A percentile compares a stretch with the other conserved stretches of the same genome.
phyloP scores from a whole-genome alignment of 2,888 invertebrate genomes.

The Morpho achilles region DNA sequence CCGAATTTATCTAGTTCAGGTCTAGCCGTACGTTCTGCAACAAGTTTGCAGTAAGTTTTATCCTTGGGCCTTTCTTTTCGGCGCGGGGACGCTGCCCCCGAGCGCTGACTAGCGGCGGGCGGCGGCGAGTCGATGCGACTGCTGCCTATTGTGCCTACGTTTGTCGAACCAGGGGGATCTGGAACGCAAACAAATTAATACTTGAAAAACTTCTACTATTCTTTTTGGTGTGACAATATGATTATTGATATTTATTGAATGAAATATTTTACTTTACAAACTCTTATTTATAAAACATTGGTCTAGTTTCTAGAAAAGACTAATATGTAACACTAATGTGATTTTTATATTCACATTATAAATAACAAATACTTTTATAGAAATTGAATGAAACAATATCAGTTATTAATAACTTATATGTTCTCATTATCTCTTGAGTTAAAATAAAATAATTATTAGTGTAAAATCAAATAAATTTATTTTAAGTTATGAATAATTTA shows the following conservation, averaged over 20 bases:
- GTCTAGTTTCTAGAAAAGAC: too few species aligned
- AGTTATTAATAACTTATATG: too few species aligned
- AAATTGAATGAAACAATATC: too few species aligned
- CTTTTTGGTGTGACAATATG: not conserved
- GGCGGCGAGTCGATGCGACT: slow-evolving; percentile 55
- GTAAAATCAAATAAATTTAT: slow-evolving; percentile 26
- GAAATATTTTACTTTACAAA: not conserved
- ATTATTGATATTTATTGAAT: not conserved
- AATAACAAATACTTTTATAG: too few species aligned
- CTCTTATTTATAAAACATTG: too few species aligned
- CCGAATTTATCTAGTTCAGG: slow-evolving; percentile 56
- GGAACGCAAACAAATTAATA: slow-evolving; percentile 37
- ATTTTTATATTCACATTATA: too few species aligned
- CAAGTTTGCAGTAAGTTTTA: slow-evolving; percentile 78
- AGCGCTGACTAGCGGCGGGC: slow-evolving; percentile 39
- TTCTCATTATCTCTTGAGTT: slow-evolving; percentile 7
- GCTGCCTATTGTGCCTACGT: slow-evolving; percentile 81
- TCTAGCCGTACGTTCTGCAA: slow-evolving; percentile 63
- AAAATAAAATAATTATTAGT: slow-evolving; percentile 27
- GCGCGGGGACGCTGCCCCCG: slow-evolving; percentile 50
- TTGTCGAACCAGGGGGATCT: slow-evolving; percentile 83
- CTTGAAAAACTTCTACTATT: not conserved
- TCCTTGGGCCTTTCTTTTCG: slow-evolving; percentile 67
- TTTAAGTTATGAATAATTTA: slow-evolving; percentile 20
- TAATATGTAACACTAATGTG: too few species aligned